A percentile compares a stretch with the other conserved stretches of the same genome.
Conservation (phyloP, 2,888 invertebrate species). For the Agrochola lota region DNA sequence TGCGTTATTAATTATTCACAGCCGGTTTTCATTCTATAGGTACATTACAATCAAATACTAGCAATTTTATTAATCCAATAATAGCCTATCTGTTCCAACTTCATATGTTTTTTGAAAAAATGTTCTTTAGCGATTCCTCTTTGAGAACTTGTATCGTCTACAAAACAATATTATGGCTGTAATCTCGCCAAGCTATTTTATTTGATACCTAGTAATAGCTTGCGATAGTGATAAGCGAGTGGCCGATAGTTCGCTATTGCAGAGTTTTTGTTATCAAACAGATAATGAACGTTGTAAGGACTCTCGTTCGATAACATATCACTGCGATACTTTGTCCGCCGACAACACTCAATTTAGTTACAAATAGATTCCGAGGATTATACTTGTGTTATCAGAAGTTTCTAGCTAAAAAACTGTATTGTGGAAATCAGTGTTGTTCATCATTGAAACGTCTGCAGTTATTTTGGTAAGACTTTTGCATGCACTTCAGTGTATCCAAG, state of each 20-base stretch:
- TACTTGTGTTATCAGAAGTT: slow-evolving; percentile 58
- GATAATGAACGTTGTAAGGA: slow-evolving; percentile 78
- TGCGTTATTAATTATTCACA: slow-evolving; percentile 32
- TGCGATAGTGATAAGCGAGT: slow-evolving; percentile 40
- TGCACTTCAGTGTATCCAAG: slow-evolving; percentile 28
- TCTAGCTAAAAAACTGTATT: slow-evolving; percentile 31
- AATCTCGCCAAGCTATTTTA: slow-evolving; percentile 25
- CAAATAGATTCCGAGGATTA: slow-evolving; percentile 60
- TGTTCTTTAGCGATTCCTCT: neutral
- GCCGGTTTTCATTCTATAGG: neutral
- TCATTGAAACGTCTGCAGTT: slow-evolving; percentile 19
- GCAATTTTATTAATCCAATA: neutral
- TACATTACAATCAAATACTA: neutral
- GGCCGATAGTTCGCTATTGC: slow-evolving; percentile 52
- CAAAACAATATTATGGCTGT: slow-evolving; percentile 1
- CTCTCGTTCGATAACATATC: slow-evolving; percentile 80
- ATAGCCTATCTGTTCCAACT: neutral
- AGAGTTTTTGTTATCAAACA: slow-evolving; percentile 70
- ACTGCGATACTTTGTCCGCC: slow-evolving; percentile 58
- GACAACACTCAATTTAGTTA: slow-evolving; percentile 67
- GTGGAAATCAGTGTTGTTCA: slow-evolving; percentile 33
- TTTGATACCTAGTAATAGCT: slow-evolving; percentile 39
- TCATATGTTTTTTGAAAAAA: neutral
- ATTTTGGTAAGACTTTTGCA: slow-evolving; percentile 58
- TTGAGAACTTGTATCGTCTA: neutral